These are phyloP conservation scores for Thomomys bottae DNA, from an alignment of 2,113 vertebrate species.

Conservation along the genomic window DNA sequence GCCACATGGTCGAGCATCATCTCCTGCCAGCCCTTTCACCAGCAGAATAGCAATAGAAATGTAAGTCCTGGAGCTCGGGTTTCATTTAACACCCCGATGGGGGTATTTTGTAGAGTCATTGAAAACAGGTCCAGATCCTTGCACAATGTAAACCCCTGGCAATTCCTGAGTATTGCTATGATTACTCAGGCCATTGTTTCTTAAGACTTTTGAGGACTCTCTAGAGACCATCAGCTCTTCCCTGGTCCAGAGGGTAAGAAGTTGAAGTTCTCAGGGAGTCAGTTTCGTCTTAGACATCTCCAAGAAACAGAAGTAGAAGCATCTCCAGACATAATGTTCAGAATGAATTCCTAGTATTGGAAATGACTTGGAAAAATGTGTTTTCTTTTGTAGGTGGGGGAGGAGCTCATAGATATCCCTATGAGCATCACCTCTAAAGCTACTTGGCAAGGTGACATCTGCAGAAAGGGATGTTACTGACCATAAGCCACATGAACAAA, in stretches of 20 bases:
- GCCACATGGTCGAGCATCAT: fast-evolving
- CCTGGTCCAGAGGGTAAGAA: background rate
- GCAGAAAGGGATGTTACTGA: too few relatives aligned
- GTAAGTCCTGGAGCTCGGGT: background rate
- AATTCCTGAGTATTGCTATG: background rate
- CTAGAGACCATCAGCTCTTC: background rate
- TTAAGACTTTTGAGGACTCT: background rate
- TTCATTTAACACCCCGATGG: background rate
- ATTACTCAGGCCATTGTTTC: background rate
- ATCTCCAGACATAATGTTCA: background rate
- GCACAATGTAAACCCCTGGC: background rate
- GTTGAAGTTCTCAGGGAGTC: background rate
- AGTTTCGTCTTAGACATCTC: background rate
- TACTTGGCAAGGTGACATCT: too few relatives aligned
- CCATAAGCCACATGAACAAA: too few relatives aligned
- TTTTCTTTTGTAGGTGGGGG: too few relatives aligned
- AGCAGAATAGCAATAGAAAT: background rate
- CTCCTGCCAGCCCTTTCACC: fast-evolving
- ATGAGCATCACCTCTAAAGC: too few relatives aligned
- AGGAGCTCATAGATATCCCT: too few relatives aligned
- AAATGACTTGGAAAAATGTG: too few relatives aligned
- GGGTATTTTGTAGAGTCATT: background rate
- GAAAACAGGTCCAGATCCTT: background rate
- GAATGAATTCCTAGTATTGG: background rate
- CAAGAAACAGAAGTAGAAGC: background rate